Evolutionary conservation across 92 coral and sea anemone species (phyloP), one percentile per base, ranked within the genome.

Genomic region (Bergia puertoricense): DNA sequence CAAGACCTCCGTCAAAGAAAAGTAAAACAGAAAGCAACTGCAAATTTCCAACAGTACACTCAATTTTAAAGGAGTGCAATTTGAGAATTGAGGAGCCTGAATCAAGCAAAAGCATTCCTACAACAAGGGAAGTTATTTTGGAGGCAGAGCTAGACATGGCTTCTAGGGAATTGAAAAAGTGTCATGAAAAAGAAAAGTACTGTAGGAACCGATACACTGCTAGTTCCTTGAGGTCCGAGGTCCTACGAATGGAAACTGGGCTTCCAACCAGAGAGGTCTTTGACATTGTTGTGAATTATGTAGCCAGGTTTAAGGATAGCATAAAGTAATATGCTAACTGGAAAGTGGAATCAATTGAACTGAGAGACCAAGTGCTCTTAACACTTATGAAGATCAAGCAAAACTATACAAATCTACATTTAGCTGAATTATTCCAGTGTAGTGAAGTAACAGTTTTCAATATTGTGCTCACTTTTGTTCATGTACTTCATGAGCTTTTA

Each of bases 361-460:
- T 88, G 44, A 89, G 84, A 51, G 92, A 90, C 74, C 89, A 92
- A 41, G 50, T 81, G 15, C 85, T 93, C 18, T 74, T 93, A 5
- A 88, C 92, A 15, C 44, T 93, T 2, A 91, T 88, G 91, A 93
- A 90, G 54, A 42, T 88, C 22, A 77, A 75, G 73, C 88, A 88
- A 36, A 89, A 88, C 45, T 86, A 86, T 37, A 91, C 94, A 1
- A 90, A 93, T 40, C 89, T 88, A 46, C 92, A 92, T 77, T 80
- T 92, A 15, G 93, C 91, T 37, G 86, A 88, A 67, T 73, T 93
- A 15, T 94, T 90, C 77, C 79, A 87, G 10, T 91, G 93, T 45
- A 94, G 95, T 85, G 90, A 54, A 67, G 89, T 90, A 18, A 94
- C 91, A 44, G 81, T 92, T 45, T 22, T 86, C 6, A 92, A 90